Evolutionary conservation across 2,797 vertebrate species (phyloP).

Genomic region (Coluber constrictor): DNA sequence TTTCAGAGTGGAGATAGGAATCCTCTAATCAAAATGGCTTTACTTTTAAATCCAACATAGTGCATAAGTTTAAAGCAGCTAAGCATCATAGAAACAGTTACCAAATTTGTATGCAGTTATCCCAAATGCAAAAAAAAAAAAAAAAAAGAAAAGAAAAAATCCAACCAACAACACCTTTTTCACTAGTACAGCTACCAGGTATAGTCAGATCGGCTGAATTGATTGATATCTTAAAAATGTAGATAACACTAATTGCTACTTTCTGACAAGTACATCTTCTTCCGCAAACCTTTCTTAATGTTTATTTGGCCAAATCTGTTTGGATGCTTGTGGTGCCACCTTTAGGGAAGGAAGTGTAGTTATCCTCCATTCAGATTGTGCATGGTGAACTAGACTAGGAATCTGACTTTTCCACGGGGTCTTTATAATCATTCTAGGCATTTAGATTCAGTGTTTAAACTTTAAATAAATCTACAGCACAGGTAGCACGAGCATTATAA

Average conservation of each 20-base stretch:
- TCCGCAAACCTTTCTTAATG: not conserved
- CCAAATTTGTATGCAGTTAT: not conserved
- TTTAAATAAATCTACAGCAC: constrained; percentile 6
- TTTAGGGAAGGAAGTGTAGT: constrained; percentile 19
- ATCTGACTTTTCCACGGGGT: not conserved
- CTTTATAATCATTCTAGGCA: not conserved
- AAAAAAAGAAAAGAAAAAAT: too few species aligned
- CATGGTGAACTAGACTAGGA: not conserved
- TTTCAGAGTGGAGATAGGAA: not conserved
- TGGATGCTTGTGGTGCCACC: constrained; percentile 28
- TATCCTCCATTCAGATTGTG: not conserved
- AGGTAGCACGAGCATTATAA: not conserved
- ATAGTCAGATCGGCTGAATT: not conserved
- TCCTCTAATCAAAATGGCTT: not conserved
- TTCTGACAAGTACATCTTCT: constrained; percentile 6
- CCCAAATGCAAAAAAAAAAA: not conserved
- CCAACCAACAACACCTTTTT: not conserved
- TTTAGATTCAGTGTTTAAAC: constrained; percentile 9
- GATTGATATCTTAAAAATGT: not conserved
- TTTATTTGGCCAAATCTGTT: not conserved
- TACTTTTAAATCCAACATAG: not conserved
- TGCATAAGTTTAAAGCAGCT: not conserved
- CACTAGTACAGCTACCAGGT: not conserved
- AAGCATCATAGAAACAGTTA: not conserved
- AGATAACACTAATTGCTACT: accelerated